A percentile compares a stretch with the other conserved stretches of the same genome.
These are phyloP conservation scores for Polypterus bichir DNA, from an alignment of 2,113 vertebrate species.

Conservation along the genomic window DNA sequence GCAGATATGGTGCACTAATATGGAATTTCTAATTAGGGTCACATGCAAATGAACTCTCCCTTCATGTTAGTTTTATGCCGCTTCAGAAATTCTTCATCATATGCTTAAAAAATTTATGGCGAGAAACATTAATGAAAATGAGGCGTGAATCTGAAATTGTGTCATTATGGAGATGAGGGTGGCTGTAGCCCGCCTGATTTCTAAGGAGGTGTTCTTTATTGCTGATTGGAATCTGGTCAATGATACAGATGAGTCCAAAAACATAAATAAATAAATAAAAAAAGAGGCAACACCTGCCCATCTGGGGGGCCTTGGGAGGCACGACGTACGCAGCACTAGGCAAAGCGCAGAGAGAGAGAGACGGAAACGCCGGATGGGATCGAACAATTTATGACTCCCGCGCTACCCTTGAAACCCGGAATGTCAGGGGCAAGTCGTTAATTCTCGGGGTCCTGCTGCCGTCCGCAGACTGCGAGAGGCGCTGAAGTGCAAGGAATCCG, in stretches of 20 bases:
- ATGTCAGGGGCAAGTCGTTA: conserved; percentile 8
- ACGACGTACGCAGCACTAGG: background rate
- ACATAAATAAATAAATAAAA: conserved; percentile 36
- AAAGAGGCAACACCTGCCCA: conserved; percentile 17
- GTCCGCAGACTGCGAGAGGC: background rate
- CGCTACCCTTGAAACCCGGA: conserved; percentile 14
- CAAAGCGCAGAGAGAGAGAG: no score
- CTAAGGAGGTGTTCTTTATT: conserved; percentile 49
- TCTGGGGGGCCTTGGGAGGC: background rate
- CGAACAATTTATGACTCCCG: no score
- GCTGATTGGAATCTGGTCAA: conserved; percentile 35
- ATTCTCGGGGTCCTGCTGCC: background rate
- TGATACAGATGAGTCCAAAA: conserved; percentile 29
- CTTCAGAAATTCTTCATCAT: conserved; percentile 79
- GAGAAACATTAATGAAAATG: conserved; percentile 75
- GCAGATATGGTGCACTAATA: conserved; percentile 51
- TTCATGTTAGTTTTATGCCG: conserved; percentile 73
- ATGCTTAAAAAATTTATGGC: conserved; percentile 76
- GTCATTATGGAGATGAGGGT: conserved; percentile 62
- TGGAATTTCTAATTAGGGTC: conserved; percentile 74
- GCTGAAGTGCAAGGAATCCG: no score
- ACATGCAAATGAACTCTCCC: conserved; percentile 63
- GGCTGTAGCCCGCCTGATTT: conserved; percentile 46
- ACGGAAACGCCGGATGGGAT: no score
- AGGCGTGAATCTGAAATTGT: conserved; percentile 69